Conservation (phyloP, 1,140 invertebrate species). For the Trichonephila inaurata region DNA sequence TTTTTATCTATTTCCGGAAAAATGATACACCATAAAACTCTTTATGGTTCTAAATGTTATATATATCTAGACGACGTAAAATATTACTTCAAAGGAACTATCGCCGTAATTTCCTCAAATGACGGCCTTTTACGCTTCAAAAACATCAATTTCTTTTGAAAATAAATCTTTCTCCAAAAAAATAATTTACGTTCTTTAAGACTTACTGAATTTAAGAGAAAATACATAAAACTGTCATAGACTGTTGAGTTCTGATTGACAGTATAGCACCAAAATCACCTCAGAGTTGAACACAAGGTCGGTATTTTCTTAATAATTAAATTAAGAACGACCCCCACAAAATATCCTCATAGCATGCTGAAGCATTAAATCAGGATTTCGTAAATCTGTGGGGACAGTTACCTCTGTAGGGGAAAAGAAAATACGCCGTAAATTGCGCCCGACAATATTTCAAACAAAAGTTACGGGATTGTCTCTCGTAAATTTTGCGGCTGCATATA, state of each 20-base stretch:
- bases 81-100: background rate
- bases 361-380: constrained; percentile 24
- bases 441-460: background rate
- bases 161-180: background rate
- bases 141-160: background rate
- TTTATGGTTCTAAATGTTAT: too few relatives aligned
- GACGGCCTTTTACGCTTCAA: background rate
- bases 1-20: too few relatives aligned
- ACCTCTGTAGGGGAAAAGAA: background rate
- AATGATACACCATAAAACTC: too few relatives aligned
- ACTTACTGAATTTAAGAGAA: background rate
- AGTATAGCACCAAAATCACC: constrained; percentile 20
- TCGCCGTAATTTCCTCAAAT: background rate
- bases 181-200: background rate
- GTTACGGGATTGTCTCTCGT: background rate
- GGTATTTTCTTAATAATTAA: background rate
- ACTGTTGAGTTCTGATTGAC: background rate
- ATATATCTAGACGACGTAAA: background rate
- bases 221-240: background rate
- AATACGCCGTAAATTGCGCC: constrained; percentile 2
- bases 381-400: constrained; percentile 16
- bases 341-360: background rate
- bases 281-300: background rate
- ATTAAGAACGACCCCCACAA: background rate
- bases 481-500: background rate